Percentiles rank a stretch among this genome's conserved stretches.
Evolutionary conservation across 2,888 invertebrate genomes (phyloP).

Genomic region (Oligia fasciuncula): DNA sequence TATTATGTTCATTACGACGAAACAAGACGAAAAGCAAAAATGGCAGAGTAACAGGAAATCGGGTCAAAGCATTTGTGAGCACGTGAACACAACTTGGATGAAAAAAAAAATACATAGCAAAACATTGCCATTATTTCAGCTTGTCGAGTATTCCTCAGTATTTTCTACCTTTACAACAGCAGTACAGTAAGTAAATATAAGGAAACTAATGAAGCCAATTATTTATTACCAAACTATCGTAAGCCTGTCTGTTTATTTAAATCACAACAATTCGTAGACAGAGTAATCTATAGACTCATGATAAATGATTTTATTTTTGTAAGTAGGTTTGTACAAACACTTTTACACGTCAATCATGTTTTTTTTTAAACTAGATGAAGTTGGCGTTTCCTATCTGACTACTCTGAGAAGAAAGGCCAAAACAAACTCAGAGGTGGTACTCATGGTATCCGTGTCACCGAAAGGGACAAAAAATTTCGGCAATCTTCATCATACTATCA

Average conservation of each 20-base stretch:
- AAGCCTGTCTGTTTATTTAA: not conserved
- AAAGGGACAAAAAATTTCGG: too few species aligned
- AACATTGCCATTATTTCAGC: slow-evolving; percentile 2
- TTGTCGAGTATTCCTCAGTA: not conserved
- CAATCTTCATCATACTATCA: too few species aligned
- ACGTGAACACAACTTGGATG: not conserved
- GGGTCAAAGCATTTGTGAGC: slow-evolving; percentile 15
- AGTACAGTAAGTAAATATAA: not conserved
- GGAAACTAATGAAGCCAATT: not conserved
- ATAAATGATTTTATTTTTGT: too few species aligned
- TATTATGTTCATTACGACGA: not conserved
- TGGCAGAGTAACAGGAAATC: not conserved
- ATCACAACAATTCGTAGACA: not conserved
- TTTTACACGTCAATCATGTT: too few species aligned
- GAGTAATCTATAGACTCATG: too few species aligned
- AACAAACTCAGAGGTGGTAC: too few species aligned
- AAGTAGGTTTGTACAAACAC: too few species aligned
- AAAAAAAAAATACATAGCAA: not conserved
- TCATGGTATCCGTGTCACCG: too few species aligned
- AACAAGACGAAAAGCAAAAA: not conserved
- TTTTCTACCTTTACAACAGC: not conserved
- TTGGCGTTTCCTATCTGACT: too few species aligned
- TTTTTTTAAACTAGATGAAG: too few species aligned
- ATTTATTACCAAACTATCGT: not conserved
- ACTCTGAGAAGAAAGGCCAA: too few species aligned